Base-by-base conservation (phyloP, 1,140 invertebrate genomes). In the Calycopis cecrops region DNA sequence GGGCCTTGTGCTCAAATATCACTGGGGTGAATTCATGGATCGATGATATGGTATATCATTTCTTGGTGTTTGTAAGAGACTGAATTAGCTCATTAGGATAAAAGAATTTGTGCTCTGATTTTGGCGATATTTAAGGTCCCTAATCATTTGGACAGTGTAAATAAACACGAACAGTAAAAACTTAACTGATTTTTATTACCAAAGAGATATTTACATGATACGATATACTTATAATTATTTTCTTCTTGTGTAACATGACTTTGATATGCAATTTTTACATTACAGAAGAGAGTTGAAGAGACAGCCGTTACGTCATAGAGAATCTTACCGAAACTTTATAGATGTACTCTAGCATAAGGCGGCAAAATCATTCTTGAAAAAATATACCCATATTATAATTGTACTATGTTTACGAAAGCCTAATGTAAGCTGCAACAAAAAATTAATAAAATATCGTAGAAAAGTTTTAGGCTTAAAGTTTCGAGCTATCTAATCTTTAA, bases 251-350 rank as follows among this genome's bases (percentile, higher is more conserved):
- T 3, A 18, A 47, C 8, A n/a, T 21, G 14, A 44, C 40, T 3
- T 28, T 10, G 17, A 28, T 2, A 8, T 48, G 14, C 21, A 2
- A 28, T 54, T 52, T 59, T 51, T 40, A 60, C 56, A 44, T 85
- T 87, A 52, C 84, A 85, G 84, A 87, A 79, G 84, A 87, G 58
- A 85, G 84, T 87, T 87, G 84, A 87, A 87, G 80, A 81, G 77
- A 72, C 69, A 68, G 72, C 70, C 58, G 67, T 75, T 65, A 61
- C 68, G 55, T 67, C 67, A 76, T 82, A 86, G 81, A 80, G 79
- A 86, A 82, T 80, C 74, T 79, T 76, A 83, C 75, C 76, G 71
- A 80, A 87, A 84, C 67, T 83, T 80, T 63, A 71, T 87, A 85
- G 78, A 76, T 78, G 79, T 85, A 84, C 40, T 73, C 75, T 80